A percentile compares a stretch with the other conserved stretches of the same genome.
Conservation (phyloP, 2,888 invertebrate genomes). For the Leptinotarsa rubiginosa region DNA sequence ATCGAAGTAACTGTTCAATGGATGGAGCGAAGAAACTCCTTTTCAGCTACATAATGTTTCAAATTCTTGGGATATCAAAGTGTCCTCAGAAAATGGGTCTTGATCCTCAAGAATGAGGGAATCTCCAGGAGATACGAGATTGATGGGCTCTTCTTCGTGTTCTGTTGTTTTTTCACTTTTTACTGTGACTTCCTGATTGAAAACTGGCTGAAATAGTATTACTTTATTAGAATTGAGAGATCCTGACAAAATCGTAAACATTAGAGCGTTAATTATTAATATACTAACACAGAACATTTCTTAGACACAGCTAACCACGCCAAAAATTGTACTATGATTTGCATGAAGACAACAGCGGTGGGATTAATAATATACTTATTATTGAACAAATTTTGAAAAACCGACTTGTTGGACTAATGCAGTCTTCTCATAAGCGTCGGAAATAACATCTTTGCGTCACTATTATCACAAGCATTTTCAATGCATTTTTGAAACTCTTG, state of each 20-base stretch:
- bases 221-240: neutral
- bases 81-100: neutral
- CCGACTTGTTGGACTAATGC: no score
- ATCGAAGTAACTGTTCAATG: neutral
- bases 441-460: no score
- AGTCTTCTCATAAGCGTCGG: no score
- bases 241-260: neutral
- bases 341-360: no score
- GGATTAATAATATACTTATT: no score
- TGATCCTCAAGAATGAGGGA: neutral
- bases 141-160: neutral
- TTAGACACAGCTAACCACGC: no score
- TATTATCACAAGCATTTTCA: no score
- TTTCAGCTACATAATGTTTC: neutral
- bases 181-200: conserved; percentile 29
- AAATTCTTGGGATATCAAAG: conserved; percentile 8
- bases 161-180: conserved; percentile 13
- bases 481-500: no score
- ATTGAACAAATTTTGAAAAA: no score
- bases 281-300: no score
- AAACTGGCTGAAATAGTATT: conserved; percentile 29
- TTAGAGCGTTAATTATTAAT: no score
- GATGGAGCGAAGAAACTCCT: neutral
- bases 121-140: conserved; percentile 12
- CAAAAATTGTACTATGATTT: no score